Percentiles rank a stretch among this genome's conserved stretches.
phyloP scores from a whole-genome alignment of 1,140 invertebrate genomes.

The Drosophila athabasca region DNA sequence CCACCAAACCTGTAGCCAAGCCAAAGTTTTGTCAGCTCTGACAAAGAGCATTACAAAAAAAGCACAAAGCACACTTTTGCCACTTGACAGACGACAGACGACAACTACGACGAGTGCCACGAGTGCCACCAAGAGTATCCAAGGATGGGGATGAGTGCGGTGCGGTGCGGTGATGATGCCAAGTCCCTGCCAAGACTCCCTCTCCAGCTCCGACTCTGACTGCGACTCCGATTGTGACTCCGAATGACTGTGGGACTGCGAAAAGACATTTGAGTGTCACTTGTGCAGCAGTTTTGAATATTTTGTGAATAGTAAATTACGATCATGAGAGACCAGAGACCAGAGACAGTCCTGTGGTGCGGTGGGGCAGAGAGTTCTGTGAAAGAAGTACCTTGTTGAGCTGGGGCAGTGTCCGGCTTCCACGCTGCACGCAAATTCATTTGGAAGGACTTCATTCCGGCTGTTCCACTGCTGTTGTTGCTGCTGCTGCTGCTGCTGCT shows the following conservation, averaged over 20 bases:
- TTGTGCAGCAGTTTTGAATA: slow-evolving; percentile 79
- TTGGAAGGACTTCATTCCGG: slow-evolving; percentile 40
- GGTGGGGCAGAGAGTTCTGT: slow-evolving; percentile 6
- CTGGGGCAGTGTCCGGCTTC: slow-evolving; percentile 4
- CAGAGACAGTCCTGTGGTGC: not conserved
- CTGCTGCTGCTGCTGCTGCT: slow-evolving; percentile 9
- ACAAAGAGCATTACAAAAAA: slow-evolving; percentile 44
- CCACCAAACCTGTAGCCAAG: slow-evolving; percentile 23
- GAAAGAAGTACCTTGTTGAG: slow-evolving; percentile 3
- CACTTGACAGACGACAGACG: slow-evolving; percentile 65
- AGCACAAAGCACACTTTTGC: slow-evolving; percentile 68
- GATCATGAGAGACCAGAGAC: slow-evolving; percentile 61
- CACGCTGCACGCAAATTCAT: slow-evolving; percentile 39
- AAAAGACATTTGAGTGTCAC: slow-evolving; percentile 79
- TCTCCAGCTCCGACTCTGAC: slow-evolving; percentile 3
- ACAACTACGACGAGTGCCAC: slow-evolving; percentile 23
- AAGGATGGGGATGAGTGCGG: slow-evolving; percentile 8
- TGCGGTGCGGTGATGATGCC: slow-evolving; percentile 22
- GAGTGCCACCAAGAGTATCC: not conserved
- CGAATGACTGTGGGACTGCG: slow-evolving; percentile 47
- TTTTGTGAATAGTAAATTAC: slow-evolving; percentile 79
- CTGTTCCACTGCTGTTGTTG: slow-evolving; percentile 11
- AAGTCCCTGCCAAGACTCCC: not conserved
- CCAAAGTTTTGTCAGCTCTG: slow-evolving; percentile 35
- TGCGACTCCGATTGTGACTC: too few species aligned